phyloP scores from a whole-genome alignment of 2,113 vertebrate genomes.

The Romanogobio albipinnatus region DNA sequence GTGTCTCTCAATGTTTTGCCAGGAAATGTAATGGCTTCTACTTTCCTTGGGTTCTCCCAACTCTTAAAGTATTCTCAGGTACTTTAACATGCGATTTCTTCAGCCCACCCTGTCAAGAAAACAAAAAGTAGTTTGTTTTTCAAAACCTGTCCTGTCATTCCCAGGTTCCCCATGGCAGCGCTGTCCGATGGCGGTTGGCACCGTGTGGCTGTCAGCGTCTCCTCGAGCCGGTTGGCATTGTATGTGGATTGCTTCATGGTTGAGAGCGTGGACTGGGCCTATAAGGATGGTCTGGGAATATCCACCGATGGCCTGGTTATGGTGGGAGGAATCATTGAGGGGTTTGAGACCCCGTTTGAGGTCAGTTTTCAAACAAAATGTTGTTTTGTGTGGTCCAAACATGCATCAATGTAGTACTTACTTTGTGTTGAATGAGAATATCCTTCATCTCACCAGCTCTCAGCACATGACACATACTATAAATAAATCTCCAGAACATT shows the following conservation, averaged over 20 bases:
- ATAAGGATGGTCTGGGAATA: constrained; percentile 74
- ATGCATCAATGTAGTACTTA: neutral
- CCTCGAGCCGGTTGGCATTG: constrained; percentile 73
- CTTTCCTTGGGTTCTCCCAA: neutral
- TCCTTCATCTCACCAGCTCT: constrained; percentile 41
- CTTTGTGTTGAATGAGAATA: neutral
- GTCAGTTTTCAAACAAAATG: constrained; percentile 65
- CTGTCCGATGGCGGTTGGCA: constrained; percentile 85
- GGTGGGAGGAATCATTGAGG: constrained; percentile 80
- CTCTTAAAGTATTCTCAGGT: neutral
- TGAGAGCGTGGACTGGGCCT: constrained; percentile 84
- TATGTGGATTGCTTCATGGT: constrained; percentile 85
- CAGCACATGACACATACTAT: constrained; percentile 16
- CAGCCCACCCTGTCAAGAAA: neutral
- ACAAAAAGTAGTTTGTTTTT: neutral
- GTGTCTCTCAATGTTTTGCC: constrained; percentile 10
- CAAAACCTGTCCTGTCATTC: neutral
- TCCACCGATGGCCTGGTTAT: constrained; percentile 79
- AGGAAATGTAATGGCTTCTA: neutral
- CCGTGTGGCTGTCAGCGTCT: constrained; percentile 79
- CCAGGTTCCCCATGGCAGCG: constrained; percentile 80
- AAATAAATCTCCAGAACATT: constrained; percentile 41
- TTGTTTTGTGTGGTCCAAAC: neutral
- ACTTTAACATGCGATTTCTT: neutral
- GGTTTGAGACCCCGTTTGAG: constrained; percentile 85